Evolutionary conservation across 1,140 invertebrate genomes (phyloP), one percentile per base, ranked within the genome.

Genomic region (Zaprionus ghesquierei): DNA sequence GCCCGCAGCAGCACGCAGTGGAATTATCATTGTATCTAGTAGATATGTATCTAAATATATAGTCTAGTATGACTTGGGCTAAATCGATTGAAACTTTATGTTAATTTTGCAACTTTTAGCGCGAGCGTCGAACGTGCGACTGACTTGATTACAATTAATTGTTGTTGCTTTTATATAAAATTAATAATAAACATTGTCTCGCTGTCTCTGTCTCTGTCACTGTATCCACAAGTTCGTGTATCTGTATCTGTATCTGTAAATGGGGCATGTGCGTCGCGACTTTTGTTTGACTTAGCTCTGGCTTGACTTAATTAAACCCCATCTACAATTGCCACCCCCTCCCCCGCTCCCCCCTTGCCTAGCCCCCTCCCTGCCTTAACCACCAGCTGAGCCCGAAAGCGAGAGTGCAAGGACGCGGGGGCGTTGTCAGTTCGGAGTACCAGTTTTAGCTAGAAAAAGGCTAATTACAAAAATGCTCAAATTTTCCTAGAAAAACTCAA

Each of bases 111-210:
- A 70, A 81, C 77, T 84, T 84, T 50, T 56, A 68, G 33, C 55
- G 69, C 62, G 77, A 64, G 46, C 64, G 77, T 65, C 73, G 55
- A 63, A 71, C 65, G 70, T 75, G 75, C 86, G 86, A 91, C 90
- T 91, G 90, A 85, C 69, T 72, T 75, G 81, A 79, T 75, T 81
- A 74, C 71, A 91, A 91, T 84, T 90, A 87, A 91, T 91, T 91
- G 86, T 91, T 90, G 89, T 85, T 91, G 86, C 90, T 90, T 91
- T 91, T 91, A 91, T 91, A 91, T 91, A 81, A 89, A 90, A 91
- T 90, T 90, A 89, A 89, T 89, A 89, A 80, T 84, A 75, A 80
- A 76, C 75, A 78, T 60, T 35, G 22, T 31, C n/a, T 31, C 56
- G 29, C 23, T 18, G 27, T 35, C 20, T 3, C 22, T 41, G 69